Percentiles rank a stretch among this genome's conserved stretches.
phyloP scores from a whole-genome alignment of 92 coral and sea anemone genomes.

The Desmophyllum pertusum region DNA sequence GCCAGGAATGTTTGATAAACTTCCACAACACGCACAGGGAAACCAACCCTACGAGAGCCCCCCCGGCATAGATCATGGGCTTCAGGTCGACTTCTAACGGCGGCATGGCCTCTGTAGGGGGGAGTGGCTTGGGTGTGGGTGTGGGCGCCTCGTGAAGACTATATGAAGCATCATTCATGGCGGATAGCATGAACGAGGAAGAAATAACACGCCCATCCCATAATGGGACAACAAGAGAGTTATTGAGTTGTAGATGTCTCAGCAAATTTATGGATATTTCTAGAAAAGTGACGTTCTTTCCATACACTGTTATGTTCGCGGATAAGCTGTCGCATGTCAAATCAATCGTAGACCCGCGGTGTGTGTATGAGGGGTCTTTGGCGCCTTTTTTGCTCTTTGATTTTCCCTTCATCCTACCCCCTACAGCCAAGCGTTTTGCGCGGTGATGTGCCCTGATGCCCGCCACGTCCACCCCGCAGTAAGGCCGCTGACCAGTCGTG shows the following conservation, averaged over 20 bases:
- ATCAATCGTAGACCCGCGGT: neutral
- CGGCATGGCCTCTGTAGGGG: slow-evolving; percentile 34
- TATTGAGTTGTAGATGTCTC: slow-evolving; percentile 27
- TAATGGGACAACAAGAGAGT: slow-evolving; percentile 45
- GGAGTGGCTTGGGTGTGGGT: neutral
- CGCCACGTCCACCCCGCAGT: slow-evolving; percentile 73
- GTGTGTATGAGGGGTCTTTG: neutral
- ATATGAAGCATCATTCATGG: slow-evolving; percentile 28
- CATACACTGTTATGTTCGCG: slow-evolving; percentile 47
- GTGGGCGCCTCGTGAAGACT: slow-evolving; percentile 41
- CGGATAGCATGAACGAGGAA: slow-evolving; percentile 50
- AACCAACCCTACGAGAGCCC: slow-evolving; percentile 51
- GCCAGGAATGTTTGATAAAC: slow-evolving; percentile 67
- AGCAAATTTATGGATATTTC: slow-evolving; percentile 34
- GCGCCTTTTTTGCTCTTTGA: neutral
- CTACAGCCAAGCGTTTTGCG: slow-evolving; percentile 49
- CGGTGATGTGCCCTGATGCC: slow-evolving; percentile 44
- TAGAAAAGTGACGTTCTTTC: slow-evolving; percentile 16
- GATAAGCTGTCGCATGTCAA: slow-evolving; percentile 57
- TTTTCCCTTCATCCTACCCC: slow-evolving; percentile 44
- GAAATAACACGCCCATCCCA: slow-evolving; percentile 36
- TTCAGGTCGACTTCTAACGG: slow-evolving; percentile 60
- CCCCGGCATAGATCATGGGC: slow-evolving; percentile 71
- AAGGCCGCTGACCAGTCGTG: slow-evolving; percentile 53
- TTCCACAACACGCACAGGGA: slow-evolving; percentile 62